Conservation (phyloP, 2,888 invertebrate species). For the Eurois occulta region DNA sequence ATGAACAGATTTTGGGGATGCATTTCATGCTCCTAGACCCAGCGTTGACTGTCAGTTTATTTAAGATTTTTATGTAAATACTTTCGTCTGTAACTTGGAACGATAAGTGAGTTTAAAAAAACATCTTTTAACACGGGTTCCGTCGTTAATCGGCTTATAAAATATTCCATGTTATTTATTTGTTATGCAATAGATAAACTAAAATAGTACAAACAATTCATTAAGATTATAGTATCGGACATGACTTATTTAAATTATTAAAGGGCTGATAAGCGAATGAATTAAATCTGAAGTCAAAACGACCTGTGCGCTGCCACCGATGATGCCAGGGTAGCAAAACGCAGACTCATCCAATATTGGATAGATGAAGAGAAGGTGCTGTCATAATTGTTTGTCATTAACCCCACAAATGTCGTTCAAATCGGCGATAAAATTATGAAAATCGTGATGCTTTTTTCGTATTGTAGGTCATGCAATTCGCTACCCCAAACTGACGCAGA, state of each 20-base stretch:
- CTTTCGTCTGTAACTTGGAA: background rate
- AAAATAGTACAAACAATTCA: conserved; percentile 27
- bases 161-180: conserved; percentile 27
- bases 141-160: conserved; percentile 22
- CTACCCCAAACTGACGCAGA: too few species aligned
- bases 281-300: background rate
- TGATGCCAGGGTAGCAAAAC: too few species aligned
- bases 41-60: background rate
- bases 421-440: too few species aligned
- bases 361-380: too few species aligned
- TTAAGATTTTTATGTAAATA: background rate
- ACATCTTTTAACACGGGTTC: background rate
- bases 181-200: conserved; percentile 25
- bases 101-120: background rate
- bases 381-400: too few species aligned
- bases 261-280: background rate
- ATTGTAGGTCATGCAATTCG: too few species aligned
- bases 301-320: background rate
- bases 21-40: background rate
- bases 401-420: too few species aligned
- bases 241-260: background rate
- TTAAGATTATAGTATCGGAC: conserved; percentile 26
- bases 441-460: too few species aligned
- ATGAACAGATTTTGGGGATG: background rate
- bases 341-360: too few species aligned